Evolutionary conservation across 2,888 invertebrate genomes (phyloP).

Genomic region (Vesta saturnalis): DNA sequence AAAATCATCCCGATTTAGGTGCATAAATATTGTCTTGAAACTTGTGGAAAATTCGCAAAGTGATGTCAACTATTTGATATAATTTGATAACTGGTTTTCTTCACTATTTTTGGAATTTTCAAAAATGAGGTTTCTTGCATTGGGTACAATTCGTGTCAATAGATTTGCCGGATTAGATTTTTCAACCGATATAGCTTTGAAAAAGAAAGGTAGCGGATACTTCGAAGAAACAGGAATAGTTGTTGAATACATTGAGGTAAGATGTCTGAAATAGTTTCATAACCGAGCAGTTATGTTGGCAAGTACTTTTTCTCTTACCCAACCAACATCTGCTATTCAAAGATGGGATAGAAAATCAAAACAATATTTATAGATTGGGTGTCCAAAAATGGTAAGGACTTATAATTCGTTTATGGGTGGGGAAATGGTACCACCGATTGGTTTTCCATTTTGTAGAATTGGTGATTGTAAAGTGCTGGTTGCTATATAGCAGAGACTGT

Average conservation of each 20-base stretch:
- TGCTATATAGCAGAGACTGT: neutral
- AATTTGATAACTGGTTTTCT: conserved; percentile 5
- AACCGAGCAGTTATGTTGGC: neutral
- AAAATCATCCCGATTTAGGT: neutral
- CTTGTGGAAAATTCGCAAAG: neutral
- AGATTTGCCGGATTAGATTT: too few species aligned
- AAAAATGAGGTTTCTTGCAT: neutral
- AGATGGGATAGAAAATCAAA: too few species aligned
- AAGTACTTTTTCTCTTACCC: neutral
- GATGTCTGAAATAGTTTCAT: too few species aligned
- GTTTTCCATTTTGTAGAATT: conserved; percentile 1
- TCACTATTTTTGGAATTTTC: neutral
- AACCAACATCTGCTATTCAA: too few species aligned
- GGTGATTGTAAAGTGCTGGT: neutral
- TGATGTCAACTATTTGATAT: conserved; percentile 3
- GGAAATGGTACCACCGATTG: too few species aligned
- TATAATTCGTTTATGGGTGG: too few species aligned
- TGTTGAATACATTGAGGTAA: too few species aligned
- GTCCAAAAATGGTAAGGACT: neutral
- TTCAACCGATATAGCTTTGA: too few species aligned
- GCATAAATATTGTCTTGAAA: conserved; percentile 3
- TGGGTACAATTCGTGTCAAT: too few species aligned
- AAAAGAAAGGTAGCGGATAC: too few species aligned
- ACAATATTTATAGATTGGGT: neutral
- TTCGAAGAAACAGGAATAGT: neutral